A percentile compares a stretch with the other conserved stretches of the same genome.
Conservation (phyloP, 2,888 invertebrate species). For the Peribatodes rhomboidaria region DNA sequence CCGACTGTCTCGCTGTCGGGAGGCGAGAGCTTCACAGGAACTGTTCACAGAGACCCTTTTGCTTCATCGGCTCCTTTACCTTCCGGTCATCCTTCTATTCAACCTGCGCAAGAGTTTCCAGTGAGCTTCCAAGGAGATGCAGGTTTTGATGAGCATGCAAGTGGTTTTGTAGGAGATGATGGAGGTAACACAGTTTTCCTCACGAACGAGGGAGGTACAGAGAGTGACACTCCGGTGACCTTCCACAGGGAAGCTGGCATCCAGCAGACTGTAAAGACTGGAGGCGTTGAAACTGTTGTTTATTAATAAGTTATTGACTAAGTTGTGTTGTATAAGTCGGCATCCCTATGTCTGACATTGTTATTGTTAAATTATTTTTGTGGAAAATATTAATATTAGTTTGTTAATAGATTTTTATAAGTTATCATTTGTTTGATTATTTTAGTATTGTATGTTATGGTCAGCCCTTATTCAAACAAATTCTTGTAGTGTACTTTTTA, state of each 20-base stretch:
- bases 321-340: background rate
- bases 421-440: no score
- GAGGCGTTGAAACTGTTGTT: constrained; percentile 69
- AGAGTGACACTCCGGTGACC: constrained; percentile 66
- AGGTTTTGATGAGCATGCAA: constrained; percentile 63
- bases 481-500: background rate
- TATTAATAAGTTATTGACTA: constrained; percentile 57
- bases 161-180: constrained; percentile 61
- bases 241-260: constrained; percentile 76
- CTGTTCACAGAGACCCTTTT: constrained; percentile 59
- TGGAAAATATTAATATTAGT: constrained; percentile 28
- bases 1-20: constrained; percentile 61
- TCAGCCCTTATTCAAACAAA: background rate
- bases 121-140: constrained; percentile 54
- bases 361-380: constrained; percentile 23
- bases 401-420: background rate
- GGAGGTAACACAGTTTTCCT: constrained; percentile 56
- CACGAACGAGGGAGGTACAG: constrained; percentile 55
- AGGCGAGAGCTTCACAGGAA: constrained; percentile 61
- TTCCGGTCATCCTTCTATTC: constrained; percentile 51
- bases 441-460: no score
- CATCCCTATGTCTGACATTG: background rate
- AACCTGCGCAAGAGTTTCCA: constrained; percentile 62
- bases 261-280: constrained; percentile 72
- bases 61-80: constrained; percentile 58